Percentiles rank a stretch among this genome's conserved stretches.
Evolutionary conservation across 2,888 invertebrate genomes (phyloP).

Genomic region (Tanaodytes sp.): DNA sequence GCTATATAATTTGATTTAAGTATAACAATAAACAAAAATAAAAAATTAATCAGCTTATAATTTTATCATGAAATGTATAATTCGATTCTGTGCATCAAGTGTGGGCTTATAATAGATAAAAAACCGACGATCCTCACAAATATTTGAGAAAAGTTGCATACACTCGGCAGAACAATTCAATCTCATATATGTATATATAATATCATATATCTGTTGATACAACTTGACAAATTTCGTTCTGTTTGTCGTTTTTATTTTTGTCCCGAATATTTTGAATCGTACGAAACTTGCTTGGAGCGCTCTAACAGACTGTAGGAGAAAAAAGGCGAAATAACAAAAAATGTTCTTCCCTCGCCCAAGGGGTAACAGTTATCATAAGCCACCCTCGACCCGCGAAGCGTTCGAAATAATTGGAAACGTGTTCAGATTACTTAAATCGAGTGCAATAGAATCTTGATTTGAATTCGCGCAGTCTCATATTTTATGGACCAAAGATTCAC

Average conservation of each 20-base stretch:
- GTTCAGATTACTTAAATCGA: slow-evolving; percentile 38
- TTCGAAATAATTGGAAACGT: slow-evolving; percentile 49
- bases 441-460: slow-evolving; percentile 25
- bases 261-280: too few species aligned
- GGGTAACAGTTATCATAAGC: slow-evolving; percentile 32
- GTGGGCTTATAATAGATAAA: not conserved
- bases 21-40: too few species aligned
- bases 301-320: too few species aligned
- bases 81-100: not conserved
- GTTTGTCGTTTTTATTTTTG: not conserved
- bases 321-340: too few species aligned
- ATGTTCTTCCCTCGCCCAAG: slow-evolving; percentile 16
- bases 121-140: not conserved
- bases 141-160: slow-evolving; percentile 2
- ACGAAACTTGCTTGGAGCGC: too few species aligned
- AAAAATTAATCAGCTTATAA: too few species aligned
- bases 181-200: slow-evolving; percentile 1
- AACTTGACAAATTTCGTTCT: slow-evolving; percentile 13
- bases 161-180: slow-evolving; percentile 8
- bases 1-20: too few species aligned
- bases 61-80: too few species aligned
- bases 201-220: slow-evolving; percentile 11
- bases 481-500: slow-evolving; percentile 25
- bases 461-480: slow-evolving; percentile 22
- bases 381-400: slow-evolving; percentile 27